Conservation (phyloP, 2,888 invertebrate genomes). For the Drosophila mimica region DNA sequence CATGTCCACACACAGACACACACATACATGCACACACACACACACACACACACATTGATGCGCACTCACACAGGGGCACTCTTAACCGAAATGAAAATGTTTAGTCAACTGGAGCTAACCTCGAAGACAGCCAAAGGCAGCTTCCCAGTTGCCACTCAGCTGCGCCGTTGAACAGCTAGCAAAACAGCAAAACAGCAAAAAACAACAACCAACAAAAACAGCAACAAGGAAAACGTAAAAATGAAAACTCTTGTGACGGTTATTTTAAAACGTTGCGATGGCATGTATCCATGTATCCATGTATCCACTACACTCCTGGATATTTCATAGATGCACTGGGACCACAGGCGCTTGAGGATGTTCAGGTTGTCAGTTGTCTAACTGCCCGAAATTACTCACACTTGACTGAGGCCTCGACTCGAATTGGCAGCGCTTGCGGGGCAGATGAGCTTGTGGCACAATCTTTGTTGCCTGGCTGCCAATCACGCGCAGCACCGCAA, state of each 20-base stretch:
- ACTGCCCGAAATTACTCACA: conserved; percentile 74
- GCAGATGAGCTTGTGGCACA: conserved; percentile 54
- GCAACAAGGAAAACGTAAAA: conserved; percentile 23
- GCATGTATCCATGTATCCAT: conserved; percentile 46
- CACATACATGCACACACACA: not conserved
- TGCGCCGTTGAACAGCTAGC: conserved; percentile 16
- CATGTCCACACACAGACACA: conserved; percentile 5
- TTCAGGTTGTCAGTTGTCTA: conserved; percentile 60
- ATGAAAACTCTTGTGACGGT: conserved; percentile 49
- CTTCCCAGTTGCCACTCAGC: conserved; percentile 14
- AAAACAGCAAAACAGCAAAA: conserved; percentile 12
- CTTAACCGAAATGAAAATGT: conserved; percentile 73
- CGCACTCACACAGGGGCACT: conserved; percentile 11
- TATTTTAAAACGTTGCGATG: conserved; percentile 54
- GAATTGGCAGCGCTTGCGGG: conserved; percentile 7
- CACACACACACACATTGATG: conserved; percentile 1
- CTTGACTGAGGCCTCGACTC: conserved; percentile 54
- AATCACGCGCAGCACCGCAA: conserved; percentile 30
- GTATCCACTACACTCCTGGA: conserved; percentile 51
- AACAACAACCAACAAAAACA: conserved; percentile 2
- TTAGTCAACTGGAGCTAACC: conserved; percentile 79
- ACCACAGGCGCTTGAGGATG: conserved; percentile 4
- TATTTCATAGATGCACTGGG: conserved; percentile 56
- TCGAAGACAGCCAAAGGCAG: conserved; percentile 43
- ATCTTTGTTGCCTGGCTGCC: conserved; percentile 39